A percentile compares a stretch with the other conserved stretches of the same genome.
These are phyloP conservation scores for Buceros bicornis DNA, from an alignment of 2,797 vertebrate genomes.

Conservation along the genomic window DNA sequence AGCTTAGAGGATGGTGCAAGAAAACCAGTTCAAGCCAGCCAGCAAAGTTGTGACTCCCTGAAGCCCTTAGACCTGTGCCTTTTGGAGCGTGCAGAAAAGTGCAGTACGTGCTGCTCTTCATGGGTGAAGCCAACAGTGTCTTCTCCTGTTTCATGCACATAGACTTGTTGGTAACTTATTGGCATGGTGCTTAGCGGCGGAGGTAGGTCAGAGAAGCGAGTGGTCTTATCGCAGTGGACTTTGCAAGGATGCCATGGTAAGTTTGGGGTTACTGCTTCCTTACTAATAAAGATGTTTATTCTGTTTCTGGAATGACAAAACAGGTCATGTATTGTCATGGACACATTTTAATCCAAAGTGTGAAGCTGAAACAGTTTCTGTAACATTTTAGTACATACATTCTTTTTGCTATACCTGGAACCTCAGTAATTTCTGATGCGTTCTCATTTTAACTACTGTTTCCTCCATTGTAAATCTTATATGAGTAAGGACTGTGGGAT, in stretches of 20 bases:
- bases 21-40: background rate
- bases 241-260: background rate
- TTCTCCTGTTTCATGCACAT: background rate
- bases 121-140: fast-evolving
- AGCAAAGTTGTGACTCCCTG: background rate
- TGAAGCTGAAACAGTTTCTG: background rate
- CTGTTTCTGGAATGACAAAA: background rate
- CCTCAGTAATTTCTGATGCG: background rate
- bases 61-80: background rate
- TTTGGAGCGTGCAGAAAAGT: background rate
- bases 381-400: background rate
- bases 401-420: background rate
- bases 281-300: background rate
- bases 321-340: background rate
- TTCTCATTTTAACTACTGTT: background rate
- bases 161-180: background rate
- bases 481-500: background rate
- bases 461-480: background rate
- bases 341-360: background rate
- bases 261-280: background rate
- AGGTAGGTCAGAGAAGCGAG: background rate
- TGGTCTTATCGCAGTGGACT: background rate
- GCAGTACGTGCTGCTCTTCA: fast-evolving
- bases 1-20: background rate
- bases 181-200: background rate